Evolutionary conservation across 2,797 vertebrate genomes (phyloP).

Genomic region (Buphagus erythrorhynchus): DNA sequence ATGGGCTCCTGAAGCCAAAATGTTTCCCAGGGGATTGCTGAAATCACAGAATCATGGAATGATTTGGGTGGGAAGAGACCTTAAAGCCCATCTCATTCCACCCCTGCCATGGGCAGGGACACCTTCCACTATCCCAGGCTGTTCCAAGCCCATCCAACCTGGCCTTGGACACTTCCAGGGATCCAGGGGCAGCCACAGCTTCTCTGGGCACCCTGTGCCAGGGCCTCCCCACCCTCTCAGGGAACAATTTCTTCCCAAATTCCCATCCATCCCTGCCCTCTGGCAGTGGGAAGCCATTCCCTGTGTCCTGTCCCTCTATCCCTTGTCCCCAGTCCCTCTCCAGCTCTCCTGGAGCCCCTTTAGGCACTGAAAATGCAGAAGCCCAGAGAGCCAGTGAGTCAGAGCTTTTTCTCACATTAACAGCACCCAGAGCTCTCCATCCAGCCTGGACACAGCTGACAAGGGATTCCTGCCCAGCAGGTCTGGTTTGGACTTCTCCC

Average conservation of each 20-base stretch:
- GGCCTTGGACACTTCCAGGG: neutral
- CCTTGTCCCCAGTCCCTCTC: neutral
- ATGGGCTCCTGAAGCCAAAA: neutral
- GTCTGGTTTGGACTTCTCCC: neutral
- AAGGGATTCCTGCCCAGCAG: neutral
- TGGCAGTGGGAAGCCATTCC: neutral
- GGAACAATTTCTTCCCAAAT: accelerated
- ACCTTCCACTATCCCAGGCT: accelerated
- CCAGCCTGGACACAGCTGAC: neutral
- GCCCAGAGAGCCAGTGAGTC: neutral
- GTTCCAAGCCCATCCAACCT: accelerated
- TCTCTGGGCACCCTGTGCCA: accelerated
- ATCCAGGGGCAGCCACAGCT: neutral
- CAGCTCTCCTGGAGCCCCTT: neutral
- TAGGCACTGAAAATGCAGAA: neutral
- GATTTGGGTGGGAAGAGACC: accelerated
- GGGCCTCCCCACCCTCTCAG: accelerated
- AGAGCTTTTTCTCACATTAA: neutral
- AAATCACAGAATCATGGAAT: neutral
- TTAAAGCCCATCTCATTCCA: accelerated
- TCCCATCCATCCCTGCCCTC: accelerated
- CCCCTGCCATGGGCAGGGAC: neutral
- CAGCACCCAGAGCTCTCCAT: neutral
- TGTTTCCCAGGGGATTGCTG: neutral
- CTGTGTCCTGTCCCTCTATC: neutral